Evolutionary conservation across 1,140 invertebrate genomes (phyloP).

Genomic region (Drosophila aff.): DNA sequence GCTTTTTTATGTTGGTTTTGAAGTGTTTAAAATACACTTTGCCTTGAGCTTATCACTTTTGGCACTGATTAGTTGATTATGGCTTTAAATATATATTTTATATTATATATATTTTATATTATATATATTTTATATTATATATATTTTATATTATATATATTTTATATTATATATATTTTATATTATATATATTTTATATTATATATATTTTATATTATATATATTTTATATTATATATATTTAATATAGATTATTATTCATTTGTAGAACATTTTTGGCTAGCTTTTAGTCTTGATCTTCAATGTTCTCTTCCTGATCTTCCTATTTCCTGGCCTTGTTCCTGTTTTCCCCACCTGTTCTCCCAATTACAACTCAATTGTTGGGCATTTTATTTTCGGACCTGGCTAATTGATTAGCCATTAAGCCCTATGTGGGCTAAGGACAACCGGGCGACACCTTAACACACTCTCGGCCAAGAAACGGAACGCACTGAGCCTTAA

Average conservation of each 20-base stretch:
- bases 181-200: background rate
- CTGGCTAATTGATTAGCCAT: conserved; percentile 79
- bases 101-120: background rate
- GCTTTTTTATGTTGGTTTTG: conserved; percentile 7
- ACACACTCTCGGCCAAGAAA: conserved; percentile 1
- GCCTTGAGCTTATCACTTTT: conserved; percentile 1
- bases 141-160: no score
- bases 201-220: background rate
- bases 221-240: no score
- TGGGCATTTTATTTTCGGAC: conserved; percentile 51
- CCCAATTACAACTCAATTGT: conserved; percentile 76
- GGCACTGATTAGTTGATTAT: background rate
- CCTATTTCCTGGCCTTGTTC: background rate
- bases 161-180: no score
- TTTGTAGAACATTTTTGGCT: no score
- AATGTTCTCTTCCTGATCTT: background rate
- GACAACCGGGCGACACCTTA: conserved; percentile 65
- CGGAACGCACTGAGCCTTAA: conserved; percentile 50
- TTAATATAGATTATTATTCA: no score
- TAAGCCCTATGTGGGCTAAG: conserved; percentile 71
- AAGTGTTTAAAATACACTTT: conserved; percentile 9
- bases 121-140: no score
- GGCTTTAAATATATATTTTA: background rate
- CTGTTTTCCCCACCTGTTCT: background rate
- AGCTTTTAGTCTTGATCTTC: background rate